phyloP scores from a whole-genome alignment of 2,797 vertebrate species.

The Melanotaenia maccullochi region DNA sequence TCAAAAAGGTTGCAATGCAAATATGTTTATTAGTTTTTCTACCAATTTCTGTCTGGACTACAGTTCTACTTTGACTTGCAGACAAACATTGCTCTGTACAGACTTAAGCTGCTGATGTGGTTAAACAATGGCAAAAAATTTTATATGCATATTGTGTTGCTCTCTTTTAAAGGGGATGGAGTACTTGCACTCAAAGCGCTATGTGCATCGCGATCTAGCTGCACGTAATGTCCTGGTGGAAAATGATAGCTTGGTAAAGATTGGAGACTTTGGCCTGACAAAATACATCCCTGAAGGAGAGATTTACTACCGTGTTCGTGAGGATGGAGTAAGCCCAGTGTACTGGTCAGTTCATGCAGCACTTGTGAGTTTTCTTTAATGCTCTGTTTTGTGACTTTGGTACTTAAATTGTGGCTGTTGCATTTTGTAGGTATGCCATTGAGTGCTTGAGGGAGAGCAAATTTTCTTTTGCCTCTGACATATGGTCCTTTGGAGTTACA shows the following conservation, averaged over 20 bases:
- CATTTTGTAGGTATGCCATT: constrained; percentile 87
- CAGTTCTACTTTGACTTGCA: not conserved
- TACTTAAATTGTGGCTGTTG: constrained; percentile 8
- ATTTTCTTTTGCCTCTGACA: constrained; percentile 92
- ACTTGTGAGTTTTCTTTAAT: not conserved
- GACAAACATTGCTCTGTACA: not conserved
- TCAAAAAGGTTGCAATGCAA: not conserved
- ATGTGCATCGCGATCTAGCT: constrained; percentile 92
- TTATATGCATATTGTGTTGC: not conserved
- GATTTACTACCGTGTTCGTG: constrained; percentile 89
- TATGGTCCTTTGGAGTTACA: constrained; percentile 95
- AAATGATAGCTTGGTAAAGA: constrained; percentile 90
- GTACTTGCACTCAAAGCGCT: constrained; percentile 89
- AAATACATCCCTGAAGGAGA: constrained; percentile 91
- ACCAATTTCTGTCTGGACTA: too few species aligned
- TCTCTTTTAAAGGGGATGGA: constrained; percentile 89
- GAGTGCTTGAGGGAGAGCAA: constrained; percentile 93
- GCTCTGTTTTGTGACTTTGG: not conserved
- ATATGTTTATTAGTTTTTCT: too few species aligned
- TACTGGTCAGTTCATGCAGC: constrained; percentile 85
- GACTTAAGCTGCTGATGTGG: not conserved
- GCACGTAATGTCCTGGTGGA: constrained; percentile 93
- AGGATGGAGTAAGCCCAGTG: constrained; percentile 93
- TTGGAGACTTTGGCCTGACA: constrained; percentile 93
- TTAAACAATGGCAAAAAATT: not conserved